A percentile compares a stretch with the other conserved stretches of the same genome.
Evolutionary conservation across 2,888 invertebrate genomes (phyloP).

Genomic region (Proisotoma minuta): DNA sequence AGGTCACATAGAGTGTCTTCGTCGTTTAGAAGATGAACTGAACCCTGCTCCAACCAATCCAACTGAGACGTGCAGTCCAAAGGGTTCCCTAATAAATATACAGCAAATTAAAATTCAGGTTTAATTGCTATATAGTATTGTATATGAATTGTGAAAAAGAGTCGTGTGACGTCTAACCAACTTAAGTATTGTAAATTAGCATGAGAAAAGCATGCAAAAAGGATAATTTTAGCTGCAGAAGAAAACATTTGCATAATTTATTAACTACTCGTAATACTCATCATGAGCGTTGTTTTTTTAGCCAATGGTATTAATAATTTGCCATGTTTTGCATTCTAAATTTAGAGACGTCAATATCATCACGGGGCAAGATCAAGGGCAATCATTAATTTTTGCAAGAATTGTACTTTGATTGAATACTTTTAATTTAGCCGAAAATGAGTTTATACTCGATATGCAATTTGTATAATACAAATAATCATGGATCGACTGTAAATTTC

Average conservation of each 20-base stretch:
- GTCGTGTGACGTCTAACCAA: neutral
- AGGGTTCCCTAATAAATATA: constrained; percentile 39
- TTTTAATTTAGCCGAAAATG: neutral
- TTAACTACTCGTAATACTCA: too few species aligned
- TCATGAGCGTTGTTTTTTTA: too few species aligned
- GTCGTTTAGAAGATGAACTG: constrained; percentile 24
- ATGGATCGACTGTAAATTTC: neutral
- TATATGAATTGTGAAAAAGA: neutral
- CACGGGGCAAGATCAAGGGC: too few species aligned
- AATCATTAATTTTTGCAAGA: too few species aligned
- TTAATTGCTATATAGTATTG: neutral
- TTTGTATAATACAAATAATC: neutral
- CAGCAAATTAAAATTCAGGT: neutral
- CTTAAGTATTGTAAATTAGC: too few species aligned
- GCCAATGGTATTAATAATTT: too few species aligned
- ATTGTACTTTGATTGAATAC: neutral
- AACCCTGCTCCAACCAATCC: constrained; percentile 34
- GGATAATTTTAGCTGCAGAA: too few species aligned
- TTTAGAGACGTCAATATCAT: too few species aligned
- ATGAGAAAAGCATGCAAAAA: too few species aligned
- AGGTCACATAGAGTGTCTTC: constrained; percentile 40
- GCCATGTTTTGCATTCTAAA: too few species aligned
- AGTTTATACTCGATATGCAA: neutral
- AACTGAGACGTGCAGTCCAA: constrained; percentile 43
- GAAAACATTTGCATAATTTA: too few species aligned